phyloP scores from a whole-genome alignment of 2,113 vertebrate species.

The Platysternon megacephalum region DNA sequence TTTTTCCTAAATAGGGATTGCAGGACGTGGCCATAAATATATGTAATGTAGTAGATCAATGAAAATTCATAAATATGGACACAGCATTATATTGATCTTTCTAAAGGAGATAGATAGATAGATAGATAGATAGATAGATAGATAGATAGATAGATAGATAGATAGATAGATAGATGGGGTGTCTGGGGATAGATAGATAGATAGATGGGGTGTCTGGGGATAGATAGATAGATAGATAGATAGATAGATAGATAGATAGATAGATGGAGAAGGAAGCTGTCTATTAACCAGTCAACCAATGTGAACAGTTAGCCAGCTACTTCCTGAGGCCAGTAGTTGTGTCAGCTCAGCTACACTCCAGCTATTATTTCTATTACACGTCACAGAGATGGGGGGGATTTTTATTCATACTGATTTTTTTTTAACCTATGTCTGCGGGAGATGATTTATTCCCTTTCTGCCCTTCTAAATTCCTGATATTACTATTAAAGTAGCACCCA shows the following conservation, averaged over 20 bases:
- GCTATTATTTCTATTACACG: neutral
- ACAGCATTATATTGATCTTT: slow-evolving; percentile 29
- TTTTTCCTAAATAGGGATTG: slow-evolving; percentile 63
- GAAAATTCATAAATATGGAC: slow-evolving; percentile 69
- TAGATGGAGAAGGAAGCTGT: slow-evolving; percentile 40
- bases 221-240: neutral
- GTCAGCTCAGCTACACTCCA: slow-evolving; percentile 15
- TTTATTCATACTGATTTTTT: neutral
- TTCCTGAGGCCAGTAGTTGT: neutral
- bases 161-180: neutral
- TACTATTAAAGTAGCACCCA: slow-evolving; percentile 2
- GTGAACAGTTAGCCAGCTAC: neutral
- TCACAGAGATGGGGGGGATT: neutral
- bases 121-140: neutral
- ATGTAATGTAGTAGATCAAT: slow-evolving; percentile 43
- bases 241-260: neutral
- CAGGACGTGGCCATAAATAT: slow-evolving; percentile 61
- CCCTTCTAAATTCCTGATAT: neutral
- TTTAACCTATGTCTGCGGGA: neutral
- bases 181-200: neutral
- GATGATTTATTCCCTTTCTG: neutral
- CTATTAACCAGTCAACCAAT: neutral
- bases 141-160: neutral
- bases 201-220: too few relatives aligned
- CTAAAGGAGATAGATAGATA: neutral